Evolutionary conservation across 2,113 vertebrate species (phyloP).

Genomic region (Galemys pyrenaicus): DNA sequence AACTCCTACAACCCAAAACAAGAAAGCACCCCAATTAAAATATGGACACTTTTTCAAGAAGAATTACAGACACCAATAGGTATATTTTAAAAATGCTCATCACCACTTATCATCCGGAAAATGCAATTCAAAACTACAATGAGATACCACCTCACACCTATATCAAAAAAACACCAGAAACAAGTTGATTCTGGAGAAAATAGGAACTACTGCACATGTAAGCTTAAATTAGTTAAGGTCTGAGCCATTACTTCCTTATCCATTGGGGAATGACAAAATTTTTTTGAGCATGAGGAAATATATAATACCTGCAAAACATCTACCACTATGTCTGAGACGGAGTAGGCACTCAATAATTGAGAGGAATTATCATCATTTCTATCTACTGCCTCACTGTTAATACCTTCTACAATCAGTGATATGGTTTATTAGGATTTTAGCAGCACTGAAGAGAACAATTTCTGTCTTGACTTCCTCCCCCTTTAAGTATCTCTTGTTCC

Average conservation of each 20-base stretch:
- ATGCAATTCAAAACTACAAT: too few relatives aligned
- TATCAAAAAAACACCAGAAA: too few relatives aligned
- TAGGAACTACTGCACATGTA: too few relatives aligned
- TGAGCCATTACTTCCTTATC: background rate
- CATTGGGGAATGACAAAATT: background rate
- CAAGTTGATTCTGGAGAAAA: too few relatives aligned
- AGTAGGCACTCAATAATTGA: conserved; percentile 22
- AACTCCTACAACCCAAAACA: too few relatives aligned
- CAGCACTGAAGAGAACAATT: conserved; percentile 31
- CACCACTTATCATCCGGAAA: too few relatives aligned
- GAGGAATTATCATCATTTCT: conserved; percentile 26
- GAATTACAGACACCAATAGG: too few relatives aligned
- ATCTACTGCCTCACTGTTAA: conserved; percentile 34
- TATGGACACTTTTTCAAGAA: too few relatives aligned
- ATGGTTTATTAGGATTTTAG: conserved; percentile 52
- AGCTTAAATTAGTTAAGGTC: background rate
- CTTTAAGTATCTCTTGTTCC: background rate
- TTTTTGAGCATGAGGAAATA: background rate
- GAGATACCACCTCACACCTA: too few relatives aligned
- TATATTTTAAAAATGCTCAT: too few relatives aligned
- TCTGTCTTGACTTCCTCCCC: conserved; percentile 20
- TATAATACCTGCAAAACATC: background rate
- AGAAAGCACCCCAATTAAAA: too few relatives aligned
- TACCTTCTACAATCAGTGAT: background rate
- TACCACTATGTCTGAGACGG: background rate